A percentile compares a stretch with the other conserved stretches of the same genome.
phyloP scores from a whole-genome alignment of 2,888 invertebrate genomes.

The Hydrotaea cyrtoneurina region DNA sequence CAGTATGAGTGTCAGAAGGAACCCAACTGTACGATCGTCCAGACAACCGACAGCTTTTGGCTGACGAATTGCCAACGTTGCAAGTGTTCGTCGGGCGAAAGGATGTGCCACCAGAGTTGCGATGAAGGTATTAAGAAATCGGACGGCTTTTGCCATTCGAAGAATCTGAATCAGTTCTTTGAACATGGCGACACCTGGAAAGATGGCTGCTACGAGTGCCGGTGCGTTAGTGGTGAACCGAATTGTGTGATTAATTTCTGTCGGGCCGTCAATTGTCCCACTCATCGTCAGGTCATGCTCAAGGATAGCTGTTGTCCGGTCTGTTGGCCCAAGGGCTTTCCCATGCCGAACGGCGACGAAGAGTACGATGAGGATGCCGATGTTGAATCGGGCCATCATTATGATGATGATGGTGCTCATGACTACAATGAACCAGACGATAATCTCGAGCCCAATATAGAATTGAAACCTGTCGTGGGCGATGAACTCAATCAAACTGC shows the following conservation, averaged over 20 bases:
- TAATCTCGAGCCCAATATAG: slow-evolving; percentile 57
- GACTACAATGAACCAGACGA: slow-evolving; percentile 62
- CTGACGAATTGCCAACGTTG: slow-evolving; percentile 77
- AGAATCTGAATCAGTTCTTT: slow-evolving; percentile 74
- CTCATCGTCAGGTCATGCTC: slow-evolving; percentile 74
- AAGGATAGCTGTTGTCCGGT: slow-evolving; percentile 78
- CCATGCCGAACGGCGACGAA: slow-evolving; percentile 73
- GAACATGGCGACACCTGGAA: slow-evolving; percentile 78
- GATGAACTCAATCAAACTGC: neutral
- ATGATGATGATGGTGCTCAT: slow-evolving; percentile 49
- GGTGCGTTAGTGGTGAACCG: slow-evolving; percentile 76
- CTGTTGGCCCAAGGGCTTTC: slow-evolving; percentile 77
- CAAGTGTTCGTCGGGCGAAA: slow-evolving; percentile 74
- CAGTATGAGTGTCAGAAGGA: slow-evolving; percentile 81
- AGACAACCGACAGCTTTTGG: slow-evolving; percentile 75
- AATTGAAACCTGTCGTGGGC: slow-evolving; percentile 58
- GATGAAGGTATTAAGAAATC: slow-evolving; percentile 75
- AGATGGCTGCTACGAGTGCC: slow-evolving; percentile 78
- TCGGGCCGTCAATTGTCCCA: slow-evolving; percentile 75
- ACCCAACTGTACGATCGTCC: slow-evolving; percentile 76
- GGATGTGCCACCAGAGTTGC: slow-evolving; percentile 77
- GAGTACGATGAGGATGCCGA: slow-evolving; percentile 68
- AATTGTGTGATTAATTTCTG: slow-evolving; percentile 77
- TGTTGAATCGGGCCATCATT: slow-evolving; percentile 35
- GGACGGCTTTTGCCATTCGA: slow-evolving; percentile 75